phyloP scores from a whole-genome alignment of 2,888 invertebrate genomes.

The Eustalomyia histrio region DNA sequence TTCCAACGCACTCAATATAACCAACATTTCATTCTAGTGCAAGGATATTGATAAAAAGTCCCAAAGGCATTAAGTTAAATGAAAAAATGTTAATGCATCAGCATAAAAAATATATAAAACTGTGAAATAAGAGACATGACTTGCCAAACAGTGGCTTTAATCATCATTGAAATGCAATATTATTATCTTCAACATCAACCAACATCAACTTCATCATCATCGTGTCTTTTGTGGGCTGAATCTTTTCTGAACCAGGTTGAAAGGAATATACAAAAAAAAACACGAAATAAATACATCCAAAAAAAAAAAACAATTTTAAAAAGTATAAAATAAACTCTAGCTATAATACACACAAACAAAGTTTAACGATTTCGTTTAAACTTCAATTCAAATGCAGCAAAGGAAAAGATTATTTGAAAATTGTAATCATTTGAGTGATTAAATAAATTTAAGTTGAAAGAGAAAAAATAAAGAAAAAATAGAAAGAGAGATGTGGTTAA shows the following conservation, averaged over 20 bases:
- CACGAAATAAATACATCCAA: not conserved
- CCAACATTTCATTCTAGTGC: not conserved
- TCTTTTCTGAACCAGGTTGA: not conserved
- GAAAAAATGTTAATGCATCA: constrained; percentile 27
- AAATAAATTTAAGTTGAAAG: constrained; percentile 27
- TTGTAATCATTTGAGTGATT: constrained; percentile 42
- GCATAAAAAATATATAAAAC: constrained; percentile 25
- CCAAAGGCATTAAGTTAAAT: constrained; percentile 44
- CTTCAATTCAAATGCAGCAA: constrained; percentile 20
- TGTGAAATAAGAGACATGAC: constrained; percentile 19
- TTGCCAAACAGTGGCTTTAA: constrained; percentile 31
- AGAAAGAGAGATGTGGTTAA: not conserved
- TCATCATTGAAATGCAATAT: constrained; percentile 49
- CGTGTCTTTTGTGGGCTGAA: constrained; percentile 25
- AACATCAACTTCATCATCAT: not conserved
- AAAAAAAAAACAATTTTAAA: constrained; percentile 21
- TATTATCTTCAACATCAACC: not conserved
- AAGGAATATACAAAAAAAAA: constrained; percentile 30
- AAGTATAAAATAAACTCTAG: too few species aligned
- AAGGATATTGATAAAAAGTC: constrained; percentile 42
- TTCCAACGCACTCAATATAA: not conserved
- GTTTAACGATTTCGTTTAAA: constrained; percentile 32
- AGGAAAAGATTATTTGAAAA: constrained; percentile 27
- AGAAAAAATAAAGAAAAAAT: not conserved
- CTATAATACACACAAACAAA: not conserved